Evolutionary conservation across 2,797 vertebrate species (phyloP), one percentile per base, ranked within the genome.

Genomic region (Tokudaia tokunoshimensis): DNA sequence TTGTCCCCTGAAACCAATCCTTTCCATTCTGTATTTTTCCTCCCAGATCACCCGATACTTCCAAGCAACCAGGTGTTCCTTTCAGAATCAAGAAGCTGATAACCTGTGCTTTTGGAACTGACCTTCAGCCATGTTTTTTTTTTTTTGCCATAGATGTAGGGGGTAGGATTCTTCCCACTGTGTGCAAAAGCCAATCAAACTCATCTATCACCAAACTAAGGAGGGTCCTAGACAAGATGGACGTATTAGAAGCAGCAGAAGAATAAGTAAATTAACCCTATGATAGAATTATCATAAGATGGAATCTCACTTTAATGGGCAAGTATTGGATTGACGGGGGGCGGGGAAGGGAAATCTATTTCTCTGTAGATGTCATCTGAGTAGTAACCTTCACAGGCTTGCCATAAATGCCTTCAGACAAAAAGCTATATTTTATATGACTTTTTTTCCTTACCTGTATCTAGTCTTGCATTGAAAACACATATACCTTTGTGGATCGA

Each of bases 1-100:
- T 97, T 97, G 97, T 98, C 83, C 81, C 76, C 76, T 95, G 97
- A 97, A 97, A 97, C 89, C 85, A 96, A 97, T 95, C 92, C 94
- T 95, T 96, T 75, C 94, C 92, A 95, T 92, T 95, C 84, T 89
- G 57, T 61, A 61, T 80, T 97, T 94, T 95, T 65, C 93, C 92
- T 96, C 89, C 76, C 59, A 63, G 94, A 93, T 92, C 95, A 96
- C 93, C 80, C 84, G 97, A 97, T 97, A 97, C 94, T 37, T 79
- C 52, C 94, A 92, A 94, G 96, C 41, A 78, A 72, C 94, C 96
- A 98, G 97, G 97, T 97, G 96, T 95, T 96, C 95, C 95, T 97
- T 97, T 97, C 96, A 97, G 96, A 94, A 97, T 92, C 52, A 59
- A 88, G 76, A 89, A 92, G 89, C 96, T 41, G 95, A 97, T 97